Base-by-base conservation (phyloP, 2,888 invertebrate genomes). In the Raillietiella orientalis region DNA sequence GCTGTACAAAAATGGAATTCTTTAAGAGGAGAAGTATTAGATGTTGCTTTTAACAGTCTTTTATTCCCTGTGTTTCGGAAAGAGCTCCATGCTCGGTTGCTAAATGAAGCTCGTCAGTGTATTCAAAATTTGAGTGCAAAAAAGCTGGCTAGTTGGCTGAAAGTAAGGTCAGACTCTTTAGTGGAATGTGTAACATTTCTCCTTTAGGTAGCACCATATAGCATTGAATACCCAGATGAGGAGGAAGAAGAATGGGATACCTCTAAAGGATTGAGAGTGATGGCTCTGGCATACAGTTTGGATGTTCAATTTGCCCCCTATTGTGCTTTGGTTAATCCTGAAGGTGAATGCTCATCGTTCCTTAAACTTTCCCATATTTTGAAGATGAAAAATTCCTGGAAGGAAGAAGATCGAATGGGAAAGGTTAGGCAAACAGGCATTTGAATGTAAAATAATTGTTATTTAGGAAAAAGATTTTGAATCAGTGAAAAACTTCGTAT, bases 1-100 rank as follows among this genome's bases (percentile, higher is more conserved):
- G 66, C 66, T 34, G 79, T 79, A 0, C 70, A 84, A 43, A 79
- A 82, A 36, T 96, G 96, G 96, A 96, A 96, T 48, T 60, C 64
- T 2, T 43, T 87, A 25, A 56, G 96, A 21, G 62, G 64, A 2
- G 69, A 75, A 38, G 75, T 82, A 28, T 69, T 93, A 0, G 71
- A 75, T 37, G 52, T 74, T 31, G 84, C 90, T 0, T 55, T 90
- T 25, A 67, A 58, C 13, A 66, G 70, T 40, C 67, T 84, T 44
- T 62, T 96, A 4, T 62, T 82, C 41, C 90, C 90, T 0, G 71
- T 75, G 40, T 52, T 96, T 35, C 57, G 69, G 31, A 64, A 74
- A 34, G 93, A 96, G 45, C 46, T 96, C 5, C 62, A 64, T 28
- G 56, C 65, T 0, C 60, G 65, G 22, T 47, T 96, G 22, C 41